A percentile compares a stretch with the other conserved stretches of the same genome.
Conservation (phyloP, 2,888 invertebrate genomes). For the Dichetophora obliterata region DNA sequence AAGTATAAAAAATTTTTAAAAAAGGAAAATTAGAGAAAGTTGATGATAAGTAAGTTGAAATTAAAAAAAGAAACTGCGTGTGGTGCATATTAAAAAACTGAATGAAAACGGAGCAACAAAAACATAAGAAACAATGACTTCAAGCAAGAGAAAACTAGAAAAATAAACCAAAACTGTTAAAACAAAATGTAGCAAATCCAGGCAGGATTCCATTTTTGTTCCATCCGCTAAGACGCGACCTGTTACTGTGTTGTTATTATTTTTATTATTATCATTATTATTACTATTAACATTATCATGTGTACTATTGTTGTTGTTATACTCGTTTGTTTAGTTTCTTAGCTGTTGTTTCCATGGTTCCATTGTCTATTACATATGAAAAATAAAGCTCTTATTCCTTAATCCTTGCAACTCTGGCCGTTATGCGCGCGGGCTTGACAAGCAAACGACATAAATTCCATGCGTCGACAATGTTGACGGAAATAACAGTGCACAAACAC, state of each 20-base stretch:
- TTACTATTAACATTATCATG: conserved; percentile 8
- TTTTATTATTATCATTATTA: conserved; percentile 1
- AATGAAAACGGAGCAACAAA: not conserved
- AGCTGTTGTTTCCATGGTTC: not conserved
- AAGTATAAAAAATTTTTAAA: too few relatives aligned
- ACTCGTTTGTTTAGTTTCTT: not conserved
- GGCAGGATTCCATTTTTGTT: not conserved
- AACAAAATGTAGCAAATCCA: not conserved
- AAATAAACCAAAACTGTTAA: not conserved
- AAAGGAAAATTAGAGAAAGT: not conserved
- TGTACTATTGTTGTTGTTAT: not conserved
- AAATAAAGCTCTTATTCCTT: not conserved
- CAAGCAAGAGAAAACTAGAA: not conserved
- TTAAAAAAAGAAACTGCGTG: not conserved
- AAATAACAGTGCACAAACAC: not conserved
- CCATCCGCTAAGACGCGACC: conserved; percentile 6
- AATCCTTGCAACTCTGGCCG: not conserved
- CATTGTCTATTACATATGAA: not conserved
- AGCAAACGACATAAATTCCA: not conserved
- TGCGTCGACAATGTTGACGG: conserved; percentile 2
- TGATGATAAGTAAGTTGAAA: not conserved
- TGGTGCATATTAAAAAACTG: too few relatives aligned
- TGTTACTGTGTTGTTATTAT: not conserved
- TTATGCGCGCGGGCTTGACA: not conserved
- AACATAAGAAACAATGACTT: not conserved